Base-by-base conservation (phyloP, 2,888 invertebrate species). In the Tridacna gigas region DNA sequence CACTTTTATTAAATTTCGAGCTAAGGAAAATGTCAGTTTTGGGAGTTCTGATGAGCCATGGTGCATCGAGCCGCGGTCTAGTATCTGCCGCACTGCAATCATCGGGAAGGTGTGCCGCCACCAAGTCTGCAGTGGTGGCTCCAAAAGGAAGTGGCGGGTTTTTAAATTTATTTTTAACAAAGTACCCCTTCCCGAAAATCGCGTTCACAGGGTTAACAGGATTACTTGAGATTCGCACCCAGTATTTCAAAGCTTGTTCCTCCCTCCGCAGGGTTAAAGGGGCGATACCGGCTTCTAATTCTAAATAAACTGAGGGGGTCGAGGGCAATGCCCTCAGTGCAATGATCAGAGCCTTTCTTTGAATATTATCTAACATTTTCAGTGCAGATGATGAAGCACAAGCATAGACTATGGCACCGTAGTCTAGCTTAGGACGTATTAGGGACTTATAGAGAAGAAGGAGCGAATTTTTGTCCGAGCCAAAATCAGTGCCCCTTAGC, bases 1-100 rank as follows among this genome's bases (percentile, higher is more conserved):
- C 76, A 76, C 65, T 65, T 76, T 61, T 76, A 37, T 25, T 25
- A 22, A 76, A 12, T 18, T 25, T 47, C 12, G 60, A 25, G 22
- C 47, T 65, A 7, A 76, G 65, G n/a, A 22, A 13, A 13, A 65
- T 76, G 74, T 76, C 65, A 45, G 65, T 65, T 22, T n/a, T 37
- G 7, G 65, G 22, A 20, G 37, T 4, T 47, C 18, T 12, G 13
- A 76, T 13, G 22, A 48, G n/a, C 76, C 63, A 76, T 7, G 65
- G 76, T n/a, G 76, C 61, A 0, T 9, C 12, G 15, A 65, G 20
- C 0, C 25, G 12, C 28, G 76, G 61, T 22, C 76, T 45, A 13
- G 28, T 12, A 25, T 65, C 63, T 18, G 63, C 45, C 15, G 65
- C 25, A 7, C 28, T 47, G 48, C 7, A 20, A 63, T 76, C 22